Evolutionary conservation across 1,140 invertebrate species (phyloP).

Genomic region (Drosophila sucinea): DNA sequence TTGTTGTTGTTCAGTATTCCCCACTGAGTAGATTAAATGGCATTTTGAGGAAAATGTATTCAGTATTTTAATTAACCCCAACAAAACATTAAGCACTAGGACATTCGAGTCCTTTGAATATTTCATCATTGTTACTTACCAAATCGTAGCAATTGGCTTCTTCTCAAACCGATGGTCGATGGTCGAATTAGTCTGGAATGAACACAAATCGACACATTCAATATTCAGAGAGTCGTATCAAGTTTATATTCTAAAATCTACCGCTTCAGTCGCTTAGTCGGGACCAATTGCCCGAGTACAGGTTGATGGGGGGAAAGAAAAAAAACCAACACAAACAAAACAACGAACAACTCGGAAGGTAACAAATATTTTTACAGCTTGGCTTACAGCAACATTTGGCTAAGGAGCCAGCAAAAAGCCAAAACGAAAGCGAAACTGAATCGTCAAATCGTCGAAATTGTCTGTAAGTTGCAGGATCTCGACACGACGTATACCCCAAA

Average conservation of each 20-base stretch:
- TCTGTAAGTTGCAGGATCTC: neutral
- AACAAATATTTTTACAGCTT: slow-evolving; percentile 35
- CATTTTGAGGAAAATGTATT: slow-evolving; percentile 75
- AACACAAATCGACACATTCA: slow-evolving; percentile 18
- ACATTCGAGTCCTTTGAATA: slow-evolving; percentile 29
- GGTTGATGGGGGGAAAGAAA: slow-evolving; percentile 24
- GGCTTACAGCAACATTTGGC: slow-evolving; percentile 21
- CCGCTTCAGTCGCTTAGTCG: neutral
- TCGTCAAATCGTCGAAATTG: slow-evolving; percentile 12
- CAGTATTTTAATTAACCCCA: slow-evolving; percentile 70
- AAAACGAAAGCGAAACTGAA: slow-evolving; percentile 12
- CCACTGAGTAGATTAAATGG: slow-evolving; percentile 75
- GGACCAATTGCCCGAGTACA: slow-evolving; percentile 29
- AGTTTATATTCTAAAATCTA: neutral
- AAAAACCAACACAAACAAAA: slow-evolving; percentile 28
- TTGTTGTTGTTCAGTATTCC: slow-evolving; percentile 31
- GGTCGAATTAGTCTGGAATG: slow-evolving; percentile 50
- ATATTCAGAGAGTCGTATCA: neutral
- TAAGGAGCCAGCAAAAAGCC: neutral
- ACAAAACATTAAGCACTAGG: slow-evolving; percentile 12
- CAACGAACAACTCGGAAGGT: slow-evolving; percentile 4
- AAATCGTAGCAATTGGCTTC: slow-evolving; percentile 26
- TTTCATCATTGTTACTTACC: slow-evolving; percentile 34
- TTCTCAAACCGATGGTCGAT: slow-evolving; percentile 16
- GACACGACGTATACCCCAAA: neutral